These are phyloP conservation scores for Lathronympha strigana DNA, from an alignment of 2,888 invertebrate species.

Conservation along the genomic window DNA sequence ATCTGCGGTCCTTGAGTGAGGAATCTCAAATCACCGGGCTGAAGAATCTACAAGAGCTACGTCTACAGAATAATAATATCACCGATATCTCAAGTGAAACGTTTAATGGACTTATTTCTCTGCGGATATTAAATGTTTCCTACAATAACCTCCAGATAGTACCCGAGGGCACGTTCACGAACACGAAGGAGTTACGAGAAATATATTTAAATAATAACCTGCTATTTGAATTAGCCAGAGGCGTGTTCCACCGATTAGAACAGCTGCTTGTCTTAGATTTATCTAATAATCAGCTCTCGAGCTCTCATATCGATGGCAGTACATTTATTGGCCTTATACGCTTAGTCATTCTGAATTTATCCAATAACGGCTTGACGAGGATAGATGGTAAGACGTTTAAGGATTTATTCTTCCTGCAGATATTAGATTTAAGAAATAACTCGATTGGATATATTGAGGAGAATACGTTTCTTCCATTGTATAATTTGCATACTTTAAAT, in stretches of 20 bases:
- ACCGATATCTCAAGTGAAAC: slow-evolving; percentile 91
- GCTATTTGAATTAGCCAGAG: slow-evolving; percentile 91
- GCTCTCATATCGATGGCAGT: slow-evolving; percentile 92
- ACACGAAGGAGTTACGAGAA: slow-evolving; percentile 92
- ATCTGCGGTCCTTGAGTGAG: slow-evolving; percentile 88
- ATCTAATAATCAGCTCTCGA: slow-evolving; percentile 93
- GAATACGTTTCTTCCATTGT: slow-evolving; percentile 93
- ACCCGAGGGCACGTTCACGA: slow-evolving; percentile 92
- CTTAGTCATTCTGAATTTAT: slow-evolving; percentile 93
- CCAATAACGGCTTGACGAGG: slow-evolving; percentile 92
- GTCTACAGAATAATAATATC: slow-evolving; percentile 92
- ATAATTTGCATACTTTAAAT: slow-evolving; percentile 95
- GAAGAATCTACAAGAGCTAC: slow-evolving; percentile 90
- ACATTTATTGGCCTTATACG: slow-evolving; percentile 94
- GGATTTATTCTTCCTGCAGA: slow-evolving; percentile 94
- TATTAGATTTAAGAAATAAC: slow-evolving; percentile 93
- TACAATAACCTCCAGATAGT: slow-evolving; percentile 92
- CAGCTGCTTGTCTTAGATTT: slow-evolving; percentile 94
- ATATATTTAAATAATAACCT: slow-evolving; percentile 94
- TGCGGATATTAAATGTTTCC: slow-evolving; percentile 93
- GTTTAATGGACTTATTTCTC: slow-evolving; percentile 90
- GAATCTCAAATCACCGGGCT: slow-evolving; percentile 90
- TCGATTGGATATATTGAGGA: slow-evolving; percentile 94
- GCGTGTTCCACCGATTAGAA: slow-evolving; percentile 92
- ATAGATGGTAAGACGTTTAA: slow-evolving; percentile 94